phyloP scores from a whole-genome alignment of 2,797 vertebrate genomes.

The Microcaecilia unicolor region DNA sequence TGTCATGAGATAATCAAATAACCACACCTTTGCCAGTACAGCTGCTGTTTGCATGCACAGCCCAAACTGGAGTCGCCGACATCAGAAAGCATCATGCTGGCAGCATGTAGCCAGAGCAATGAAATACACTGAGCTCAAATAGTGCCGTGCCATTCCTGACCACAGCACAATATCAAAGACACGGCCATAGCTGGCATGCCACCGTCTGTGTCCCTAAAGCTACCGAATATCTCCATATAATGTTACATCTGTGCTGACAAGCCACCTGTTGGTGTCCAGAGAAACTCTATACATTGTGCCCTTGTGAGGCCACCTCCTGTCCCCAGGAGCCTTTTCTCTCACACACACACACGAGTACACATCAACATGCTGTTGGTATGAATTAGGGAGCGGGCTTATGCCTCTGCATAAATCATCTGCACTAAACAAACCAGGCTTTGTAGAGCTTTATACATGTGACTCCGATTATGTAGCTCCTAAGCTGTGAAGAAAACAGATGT shows the following conservation, averaged over 20 bases:
- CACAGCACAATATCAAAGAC: constrained; percentile 44
- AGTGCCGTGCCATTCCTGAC: constrained; percentile 21
- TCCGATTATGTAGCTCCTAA: too few relatives aligned
- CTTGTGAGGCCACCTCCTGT: constrained; percentile 30
- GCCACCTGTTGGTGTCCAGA: constrained; percentile 52
- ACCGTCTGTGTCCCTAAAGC: constrained; percentile 39
- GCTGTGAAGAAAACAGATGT: too few relatives aligned
- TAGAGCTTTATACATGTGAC: too few relatives aligned
- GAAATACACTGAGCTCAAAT: constrained; percentile 24
- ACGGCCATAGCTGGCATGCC: constrained; percentile 44
- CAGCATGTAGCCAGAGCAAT: constrained; percentile 6
- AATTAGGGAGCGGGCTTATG: too few relatives aligned
- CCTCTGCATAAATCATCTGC: too few relatives aligned
- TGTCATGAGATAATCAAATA: constrained; percentile 21
- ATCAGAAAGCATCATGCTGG: constrained; percentile 11
- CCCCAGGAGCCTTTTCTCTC: constrained; percentile 8
- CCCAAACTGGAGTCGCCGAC: constrained; percentile 2
- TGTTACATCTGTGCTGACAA: constrained; percentile 55
- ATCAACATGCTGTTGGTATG: too few relatives aligned
- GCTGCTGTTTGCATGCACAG: constrained; percentile 12
- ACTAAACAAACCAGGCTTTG: too few relatives aligned
- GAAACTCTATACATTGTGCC: constrained; percentile 34
- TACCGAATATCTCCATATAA: constrained; percentile 53
- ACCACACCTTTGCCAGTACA: constrained; percentile 18
- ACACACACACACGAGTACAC: too few relatives aligned